A percentile compares a stretch with the other conserved stretches of the same genome.
Evolutionary conservation across 30 jellyfish, hydroid and myxozoan species (phyloP).

Genomic region (Thelohanellus kitauei): DNA sequence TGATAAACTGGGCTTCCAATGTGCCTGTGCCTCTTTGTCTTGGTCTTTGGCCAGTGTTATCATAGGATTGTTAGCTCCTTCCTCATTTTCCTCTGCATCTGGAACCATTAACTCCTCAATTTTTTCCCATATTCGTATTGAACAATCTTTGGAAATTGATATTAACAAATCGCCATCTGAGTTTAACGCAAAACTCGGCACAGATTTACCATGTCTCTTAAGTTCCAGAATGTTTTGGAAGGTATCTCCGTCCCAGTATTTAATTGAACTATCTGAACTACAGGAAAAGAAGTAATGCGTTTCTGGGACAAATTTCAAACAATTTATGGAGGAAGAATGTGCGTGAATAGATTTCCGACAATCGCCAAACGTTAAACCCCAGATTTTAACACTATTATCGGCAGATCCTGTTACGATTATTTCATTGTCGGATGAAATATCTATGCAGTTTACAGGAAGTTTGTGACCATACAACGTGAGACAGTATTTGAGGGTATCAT

Average conservation of each 20-base stretch:
- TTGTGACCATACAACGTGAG: conserved; percentile 77
- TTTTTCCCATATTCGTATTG: conserved; percentile 58
- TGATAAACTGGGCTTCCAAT: too few species aligned
- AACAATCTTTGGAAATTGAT: conserved; percentile 60
- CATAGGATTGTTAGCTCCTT: too few species aligned
- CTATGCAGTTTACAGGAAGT: conserved; percentile 76
- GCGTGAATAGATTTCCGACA: conserved; percentile 85
- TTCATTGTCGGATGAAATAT: conserved; percentile 48
- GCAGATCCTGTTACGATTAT: conserved; percentile 65
- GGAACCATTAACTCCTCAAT: conserved; percentile 60
- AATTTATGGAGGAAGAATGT: conserved; percentile 13
- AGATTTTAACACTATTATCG: conserved; percentile 44
- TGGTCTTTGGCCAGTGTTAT: too few species aligned
- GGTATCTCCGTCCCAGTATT: conserved; percentile 91
- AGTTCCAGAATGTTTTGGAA: conserved; percentile 43
- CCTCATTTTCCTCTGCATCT: conserved; percentile 81
- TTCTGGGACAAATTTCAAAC: conserved; percentile 34
- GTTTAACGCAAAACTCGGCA: conserved; percentile 9
- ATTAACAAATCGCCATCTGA: conserved; percentile 5
- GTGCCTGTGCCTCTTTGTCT: too few species aligned
- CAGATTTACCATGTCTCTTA: conserved; percentile 32
- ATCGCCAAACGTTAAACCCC: conserved; percentile 95
- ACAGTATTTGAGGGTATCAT: conserved; percentile 30
- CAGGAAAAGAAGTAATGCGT: conserved; percentile 76
- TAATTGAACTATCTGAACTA: conserved; percentile 54